A percentile compares a stretch with the other conserved stretches of the same genome.
phyloP scores from a whole-genome alignment of 2,113 vertebrate species.

The Cavia porcellus region DNA sequence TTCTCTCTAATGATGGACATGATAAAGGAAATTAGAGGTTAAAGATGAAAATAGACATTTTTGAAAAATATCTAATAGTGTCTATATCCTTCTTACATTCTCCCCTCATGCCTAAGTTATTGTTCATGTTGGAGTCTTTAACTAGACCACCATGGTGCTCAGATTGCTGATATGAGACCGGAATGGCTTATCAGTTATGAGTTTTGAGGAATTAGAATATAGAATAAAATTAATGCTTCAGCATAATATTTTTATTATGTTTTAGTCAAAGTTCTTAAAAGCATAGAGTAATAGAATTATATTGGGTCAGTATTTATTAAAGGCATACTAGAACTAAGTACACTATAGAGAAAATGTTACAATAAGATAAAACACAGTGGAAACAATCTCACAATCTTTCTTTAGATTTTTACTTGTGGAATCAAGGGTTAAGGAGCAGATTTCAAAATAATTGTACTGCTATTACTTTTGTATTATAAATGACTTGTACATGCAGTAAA shows the following conservation, averaged over 20 bases:
- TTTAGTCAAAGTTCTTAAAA: not conserved
- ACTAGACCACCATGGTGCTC: not conserved
- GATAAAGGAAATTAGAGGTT: not conserved
- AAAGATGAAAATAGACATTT: not conserved
- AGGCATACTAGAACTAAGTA: not conserved
- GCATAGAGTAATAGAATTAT: not conserved
- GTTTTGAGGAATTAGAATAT: slow-evolving; percentile 25
- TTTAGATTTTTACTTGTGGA: not conserved
- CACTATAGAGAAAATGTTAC: not conserved
- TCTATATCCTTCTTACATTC: not conserved
- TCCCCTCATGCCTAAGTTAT: not conserved
- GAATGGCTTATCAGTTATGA: not conserved
- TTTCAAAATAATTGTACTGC: slow-evolving; percentile 43
- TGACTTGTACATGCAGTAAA: not conserved
- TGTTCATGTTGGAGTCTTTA: not conserved
- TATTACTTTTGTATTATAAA: slow-evolving; percentile 30
- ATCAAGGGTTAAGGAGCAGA: slow-evolving; percentile 58
- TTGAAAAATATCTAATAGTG: not conserved
- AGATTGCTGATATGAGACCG: not conserved
- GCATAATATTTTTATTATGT: not conserved
- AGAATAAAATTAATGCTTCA: not conserved
- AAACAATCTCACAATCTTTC: not conserved
- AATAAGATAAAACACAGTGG: not conserved
- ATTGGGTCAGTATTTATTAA: not conserved
- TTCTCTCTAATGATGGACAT: not conserved